These are phyloP conservation scores for Cercocebus atys DNA, from an alignment of 2,113 vertebrate species.

Conservation along the genomic window DNA sequence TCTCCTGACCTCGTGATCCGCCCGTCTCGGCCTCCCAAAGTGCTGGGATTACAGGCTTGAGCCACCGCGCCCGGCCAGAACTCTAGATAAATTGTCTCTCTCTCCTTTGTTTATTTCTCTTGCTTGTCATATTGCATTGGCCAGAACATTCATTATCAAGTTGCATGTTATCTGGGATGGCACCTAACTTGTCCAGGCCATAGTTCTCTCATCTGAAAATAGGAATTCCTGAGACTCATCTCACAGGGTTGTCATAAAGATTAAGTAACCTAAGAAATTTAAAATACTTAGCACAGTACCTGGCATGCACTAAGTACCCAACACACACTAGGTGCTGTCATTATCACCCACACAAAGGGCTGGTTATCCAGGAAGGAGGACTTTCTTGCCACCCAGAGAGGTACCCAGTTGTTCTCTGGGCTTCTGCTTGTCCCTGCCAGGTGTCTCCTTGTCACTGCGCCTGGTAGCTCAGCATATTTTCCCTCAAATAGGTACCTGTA, in stretches of 20 bases:
- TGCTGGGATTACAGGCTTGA: too few species aligned
- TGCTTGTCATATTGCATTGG: neutral
- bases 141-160: neutral
- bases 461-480: neutral
- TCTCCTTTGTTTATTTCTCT: neutral
- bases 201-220: neutral
- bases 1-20: too few species aligned
- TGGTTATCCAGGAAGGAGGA: neutral
- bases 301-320: neutral
- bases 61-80: too few species aligned
- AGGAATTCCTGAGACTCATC: neutral
- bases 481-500: slow-evolving; percentile 92
- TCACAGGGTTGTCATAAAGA: neutral
- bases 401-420: neutral
- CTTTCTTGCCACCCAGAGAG: neutral
- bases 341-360: neutral
- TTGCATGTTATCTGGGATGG: neutral
- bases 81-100: neutral
- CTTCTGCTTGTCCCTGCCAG: neutral
- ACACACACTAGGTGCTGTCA: neutral
- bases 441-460: neutral
- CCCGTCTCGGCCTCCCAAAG: too few species aligned
- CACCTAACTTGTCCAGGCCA: neutral
- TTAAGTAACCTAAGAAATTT: neutral
- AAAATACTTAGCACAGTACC: neutral